phyloP scores from a whole-genome alignment of 2,888 invertebrate genomes.

The Pseudococcus jackbeardsleyi region DNA sequence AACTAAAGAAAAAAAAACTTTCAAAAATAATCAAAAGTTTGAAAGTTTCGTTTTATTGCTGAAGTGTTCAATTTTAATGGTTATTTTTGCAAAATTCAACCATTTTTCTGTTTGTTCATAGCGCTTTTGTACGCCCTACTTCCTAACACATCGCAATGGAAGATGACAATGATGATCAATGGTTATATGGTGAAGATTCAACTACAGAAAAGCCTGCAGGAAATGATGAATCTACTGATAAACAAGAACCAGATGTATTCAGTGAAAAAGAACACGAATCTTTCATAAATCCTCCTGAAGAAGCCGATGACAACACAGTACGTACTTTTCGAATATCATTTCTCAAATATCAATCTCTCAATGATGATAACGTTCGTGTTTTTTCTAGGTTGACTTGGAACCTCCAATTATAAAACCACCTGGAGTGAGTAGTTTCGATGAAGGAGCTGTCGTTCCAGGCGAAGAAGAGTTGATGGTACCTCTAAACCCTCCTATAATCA shows the following conservation, averaged over 20 bases:
- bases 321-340: not conserved
- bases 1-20: no score
- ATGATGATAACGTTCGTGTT: not conserved
- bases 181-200: conserved; percentile 83
- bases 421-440: conserved; percentile 53
- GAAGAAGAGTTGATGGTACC: conserved; percentile 58
- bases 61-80: not conserved
- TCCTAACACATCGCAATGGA: conserved; percentile 67
- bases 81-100: not conserved
- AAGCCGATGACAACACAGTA: conserved; percentile 18
- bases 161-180: conserved; percentile 83
- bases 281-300: conserved; percentile 52
- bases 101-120: not conserved
- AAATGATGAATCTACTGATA: conserved; percentile 50
- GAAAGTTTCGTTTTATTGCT: not conserved
- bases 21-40: not conserved
- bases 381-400: conserved; percentile 49
- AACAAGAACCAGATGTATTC: conserved; percentile 41
- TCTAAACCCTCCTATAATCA: conserved; percentile 52
- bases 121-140: not conserved
- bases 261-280: conserved; percentile 43
- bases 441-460: conserved; percentile 44
- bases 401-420: conserved; percentile 59
- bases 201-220: not conserved
- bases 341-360: not conserved